Percentiles rank a stretch among this genome's conserved stretches.
phyloP scores from a whole-genome alignment of 1,140 invertebrate genomes.

The Drosophila virilis region DNA sequence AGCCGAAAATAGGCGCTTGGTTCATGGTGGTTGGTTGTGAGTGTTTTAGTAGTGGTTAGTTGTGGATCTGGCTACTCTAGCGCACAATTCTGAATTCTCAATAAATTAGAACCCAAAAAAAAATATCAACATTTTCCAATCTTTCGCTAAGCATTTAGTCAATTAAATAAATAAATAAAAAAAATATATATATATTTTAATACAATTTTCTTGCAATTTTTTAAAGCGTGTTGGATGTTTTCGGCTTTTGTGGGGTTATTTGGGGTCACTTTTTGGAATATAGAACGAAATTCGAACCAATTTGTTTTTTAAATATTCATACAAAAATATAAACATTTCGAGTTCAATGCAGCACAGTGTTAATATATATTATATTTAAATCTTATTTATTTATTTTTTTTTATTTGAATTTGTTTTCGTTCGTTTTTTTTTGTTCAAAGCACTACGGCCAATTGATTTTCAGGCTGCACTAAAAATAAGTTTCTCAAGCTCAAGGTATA shows the following conservation, averaged over 20 bases:
- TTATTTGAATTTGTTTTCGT: constrained; percentile 6
- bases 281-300: constrained; percentile 84
- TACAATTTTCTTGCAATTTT: constrained; percentile 28
- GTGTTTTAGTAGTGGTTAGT: constrained; percentile 36
- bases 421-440: constrained; percentile 50
- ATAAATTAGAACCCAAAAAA: constrained; percentile 28
- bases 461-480: constrained; percentile 62
- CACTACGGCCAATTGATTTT: constrained; percentile 67
- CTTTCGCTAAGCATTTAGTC: constrained; percentile 62
- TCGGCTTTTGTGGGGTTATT: constrained; percentile 19
- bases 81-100: constrained; percentile 35
- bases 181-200: constrained; percentile 1
- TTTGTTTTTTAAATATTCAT: constrained; percentile 56
- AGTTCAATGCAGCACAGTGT: constrained; percentile 60
- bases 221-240: constrained; percentile 56
- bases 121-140: constrained; percentile 30
- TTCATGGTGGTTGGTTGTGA: constrained; percentile 41
- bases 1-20: constrained; percentile 59
- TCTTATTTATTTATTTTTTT: constrained; percentile 41
- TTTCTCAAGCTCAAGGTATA: constrained; percentile 65
- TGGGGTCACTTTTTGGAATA: constrained; percentile 63
- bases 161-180: constrained; percentile 26
- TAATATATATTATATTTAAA: constrained; percentile 38
- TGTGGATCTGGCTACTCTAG: constrained; percentile 33
- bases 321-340: constrained; percentile 67